Conservation (phyloP, 2,113 vertebrate genomes). For the Sinocyclocheilus rhinocerous region DNA sequence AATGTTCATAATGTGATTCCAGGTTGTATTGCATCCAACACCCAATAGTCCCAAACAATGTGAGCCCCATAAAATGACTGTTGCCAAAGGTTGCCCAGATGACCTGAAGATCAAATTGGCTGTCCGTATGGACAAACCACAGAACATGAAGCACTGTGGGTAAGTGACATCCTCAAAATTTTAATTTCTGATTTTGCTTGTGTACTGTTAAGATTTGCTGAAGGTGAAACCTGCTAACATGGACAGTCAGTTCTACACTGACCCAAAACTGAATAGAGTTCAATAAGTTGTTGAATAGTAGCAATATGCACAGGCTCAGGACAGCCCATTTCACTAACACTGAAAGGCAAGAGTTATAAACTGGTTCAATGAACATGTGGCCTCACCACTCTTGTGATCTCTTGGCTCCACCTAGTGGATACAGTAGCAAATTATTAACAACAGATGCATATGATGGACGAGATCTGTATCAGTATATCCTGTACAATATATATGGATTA, state of each 20-base stretch:
- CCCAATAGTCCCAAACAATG: conserved; percentile 97
- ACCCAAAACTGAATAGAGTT: background rate
- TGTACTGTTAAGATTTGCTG: background rate
- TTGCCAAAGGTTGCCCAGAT: conserved; percentile 95
- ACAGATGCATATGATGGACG: background rate
- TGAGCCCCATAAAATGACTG: conserved; percentile 95
- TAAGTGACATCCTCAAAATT: conserved; percentile 63
- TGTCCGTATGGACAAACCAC: conserved; percentile 98
- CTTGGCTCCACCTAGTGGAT: conserved; percentile 44
- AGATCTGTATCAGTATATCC: no score
- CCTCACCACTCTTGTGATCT: background rate
- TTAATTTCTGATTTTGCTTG: background rate
- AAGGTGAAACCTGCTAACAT: conserved; percentile 41
- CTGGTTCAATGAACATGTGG: background rate
- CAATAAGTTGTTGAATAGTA: background rate
- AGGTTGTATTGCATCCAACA: conserved; percentile 97
- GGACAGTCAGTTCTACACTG: background rate
- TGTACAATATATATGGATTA: no score
- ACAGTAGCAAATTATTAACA: background rate
- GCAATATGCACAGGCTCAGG: background rate
- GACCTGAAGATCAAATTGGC: conserved; percentile 97
- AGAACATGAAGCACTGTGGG: conserved; percentile 99
- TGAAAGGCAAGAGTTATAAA: background rate
- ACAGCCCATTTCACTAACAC: background rate
- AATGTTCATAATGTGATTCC: background rate